Base-by-base conservation (phyloP, 2,113 vertebrate species). In the Nyctereutes procyonoides region DNA sequence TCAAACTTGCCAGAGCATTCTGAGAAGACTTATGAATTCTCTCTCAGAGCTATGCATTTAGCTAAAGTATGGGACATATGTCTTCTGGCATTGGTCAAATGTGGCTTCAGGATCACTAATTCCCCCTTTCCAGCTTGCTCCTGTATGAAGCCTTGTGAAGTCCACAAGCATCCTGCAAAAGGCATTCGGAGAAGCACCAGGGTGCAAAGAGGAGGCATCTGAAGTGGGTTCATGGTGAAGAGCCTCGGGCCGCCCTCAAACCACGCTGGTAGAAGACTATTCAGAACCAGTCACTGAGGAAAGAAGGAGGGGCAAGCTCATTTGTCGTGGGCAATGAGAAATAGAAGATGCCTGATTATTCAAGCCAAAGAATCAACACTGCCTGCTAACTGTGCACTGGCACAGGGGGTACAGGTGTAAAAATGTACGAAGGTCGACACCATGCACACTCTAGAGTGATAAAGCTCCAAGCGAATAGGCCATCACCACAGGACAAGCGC, bases 1-100 rank as follows among this genome's bases (percentile, higher is more conserved):
- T 79, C 48, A 73, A 8, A 84, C 67, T 88, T 91, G 13, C 16
- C 53, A 24, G 13, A 91, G n/a, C 5, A 60, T 79, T 84, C 67
- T 88, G 48, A 53, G 30, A 93, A 83, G 48, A 11, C 12, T n/a
- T 94, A 69, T 22, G n/a, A 83, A 95, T 6, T 53, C 15, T 17
- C 38, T 65, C 30, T 85, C 51, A 85, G 62, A 80, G 22, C 4
- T 79, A 19, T 48, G 51, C 13, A 74, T 74, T 56, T 80, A 56
- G 77, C 24, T 77, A 73, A 93, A 35, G 35, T 35, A 74, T 10
- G 32, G 28, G 84, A 10, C 16, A 14, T 22, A 2, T 48, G 35
- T 90, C 32, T 24, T 65, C 1, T 77, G 13, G 20, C 12, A 24
- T 43, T 79, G 82, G 2, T 60, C 83, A 73, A n/a, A 60, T 9